These are phyloP conservation scores for Ascidia mentula DNA, from an alignment of 23 tunicate species.

Conservation along the genomic window DNA sequence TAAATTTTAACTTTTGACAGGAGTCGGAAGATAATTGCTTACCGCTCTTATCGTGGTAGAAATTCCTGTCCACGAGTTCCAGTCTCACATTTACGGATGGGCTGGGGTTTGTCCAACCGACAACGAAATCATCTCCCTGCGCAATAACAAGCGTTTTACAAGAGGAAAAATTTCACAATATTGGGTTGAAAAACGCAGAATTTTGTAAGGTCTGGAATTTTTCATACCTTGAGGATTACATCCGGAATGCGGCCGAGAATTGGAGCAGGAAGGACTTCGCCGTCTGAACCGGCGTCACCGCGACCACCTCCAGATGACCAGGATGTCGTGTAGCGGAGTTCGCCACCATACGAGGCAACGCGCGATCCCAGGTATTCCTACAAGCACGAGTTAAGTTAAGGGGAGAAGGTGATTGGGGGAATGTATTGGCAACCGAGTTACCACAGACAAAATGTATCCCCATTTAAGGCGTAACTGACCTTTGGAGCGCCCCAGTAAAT, in stretches of 20 bases:
- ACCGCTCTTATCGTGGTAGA: slow-evolving; percentile 45
- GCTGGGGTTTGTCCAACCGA: slow-evolving; percentile 56
- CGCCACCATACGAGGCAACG: slow-evolving; percentile 83
- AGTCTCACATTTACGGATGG: slow-evolving; percentile 10
- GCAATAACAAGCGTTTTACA: background rate
- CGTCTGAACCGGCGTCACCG: background rate
- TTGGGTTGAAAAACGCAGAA: background rate
- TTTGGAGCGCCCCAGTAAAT: slow-evolving; percentile 83
- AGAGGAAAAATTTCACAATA: background rate
- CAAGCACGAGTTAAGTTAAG: background rate
- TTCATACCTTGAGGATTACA: slow-evolving; percentile 62
- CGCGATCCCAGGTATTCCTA: slow-evolving; percentile 43
- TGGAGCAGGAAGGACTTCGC: slow-evolving; percentile 26
- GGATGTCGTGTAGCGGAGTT: slow-evolving; percentile 30
- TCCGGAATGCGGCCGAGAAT: slow-evolving; percentile 36
- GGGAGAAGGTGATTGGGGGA: too few species aligned
- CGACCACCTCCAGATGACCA: slow-evolving; percentile 60
- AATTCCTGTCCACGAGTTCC: slow-evolving; percentile 54
- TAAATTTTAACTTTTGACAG: background rate
- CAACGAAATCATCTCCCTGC: slow-evolving; percentile 47
- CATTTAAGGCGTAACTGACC: slow-evolving; percentile 18
- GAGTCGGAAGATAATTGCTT: background rate
- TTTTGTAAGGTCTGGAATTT: background rate
- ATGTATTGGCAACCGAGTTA: too few species aligned
- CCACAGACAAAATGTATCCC: too few species aligned